Evolutionary conservation across 2,113 vertebrate species (phyloP).

Genomic region (Cheirogaleus medius): DNA sequence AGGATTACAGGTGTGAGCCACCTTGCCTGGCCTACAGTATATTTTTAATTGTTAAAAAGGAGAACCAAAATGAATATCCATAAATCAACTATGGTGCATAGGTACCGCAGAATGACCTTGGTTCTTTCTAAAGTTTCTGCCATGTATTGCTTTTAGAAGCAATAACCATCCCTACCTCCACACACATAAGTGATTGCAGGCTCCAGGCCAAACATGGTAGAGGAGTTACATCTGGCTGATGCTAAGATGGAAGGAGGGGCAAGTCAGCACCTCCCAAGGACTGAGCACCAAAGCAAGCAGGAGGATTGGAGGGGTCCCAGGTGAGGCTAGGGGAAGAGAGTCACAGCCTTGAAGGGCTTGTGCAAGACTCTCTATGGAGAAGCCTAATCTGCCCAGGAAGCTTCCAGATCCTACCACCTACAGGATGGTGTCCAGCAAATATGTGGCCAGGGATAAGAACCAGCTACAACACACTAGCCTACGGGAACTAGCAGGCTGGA

Average conservation of each 20-base stretch:
- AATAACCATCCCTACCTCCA: not conserved
- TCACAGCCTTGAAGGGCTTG: not conserved
- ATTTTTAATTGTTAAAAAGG: no score
- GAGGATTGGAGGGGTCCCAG: not conserved
- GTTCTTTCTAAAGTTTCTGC: not conserved
- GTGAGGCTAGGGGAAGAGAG: not conserved
- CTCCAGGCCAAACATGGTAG: not conserved
- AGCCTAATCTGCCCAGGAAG: not conserved
- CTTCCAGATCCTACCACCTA: not conserved
- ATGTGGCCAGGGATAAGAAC: not conserved
- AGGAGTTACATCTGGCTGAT: not conserved
- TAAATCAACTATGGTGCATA: no score
- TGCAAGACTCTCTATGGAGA: not conserved
- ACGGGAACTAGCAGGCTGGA: not conserved
- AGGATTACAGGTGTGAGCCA: no score
- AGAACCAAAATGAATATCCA: no score
- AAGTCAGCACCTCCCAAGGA: not conserved
- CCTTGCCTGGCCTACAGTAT: no score
- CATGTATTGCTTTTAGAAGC: not conserved
- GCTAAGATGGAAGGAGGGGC: not conserved
- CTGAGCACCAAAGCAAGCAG: not conserved
- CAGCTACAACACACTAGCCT: not conserved
- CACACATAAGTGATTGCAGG: not conserved
- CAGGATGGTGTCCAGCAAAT: not conserved
- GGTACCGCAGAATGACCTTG: no score